Base-by-base conservation (phyloP, 1,140 invertebrate species). In the Drosophila teissieri region DNA sequence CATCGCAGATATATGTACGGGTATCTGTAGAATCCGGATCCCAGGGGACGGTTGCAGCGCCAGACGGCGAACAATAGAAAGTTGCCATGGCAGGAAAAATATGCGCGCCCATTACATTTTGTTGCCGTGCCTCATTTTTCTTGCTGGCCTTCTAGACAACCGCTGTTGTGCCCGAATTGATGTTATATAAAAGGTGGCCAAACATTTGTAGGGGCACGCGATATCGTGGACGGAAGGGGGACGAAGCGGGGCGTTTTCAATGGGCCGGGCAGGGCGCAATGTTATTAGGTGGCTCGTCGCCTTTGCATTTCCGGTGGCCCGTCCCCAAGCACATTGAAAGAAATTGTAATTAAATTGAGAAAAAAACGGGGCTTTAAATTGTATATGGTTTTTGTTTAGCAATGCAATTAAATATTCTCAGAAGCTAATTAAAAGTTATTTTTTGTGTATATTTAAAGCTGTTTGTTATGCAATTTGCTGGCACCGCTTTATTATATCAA, bases 261-360 rank as follows among this genome's bases (percentile, higher is more conserved):
- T 51, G 65, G 51, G 44, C 34, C 51, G 15, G 64, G 64, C 51
- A 57, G 15, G 44, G 52, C 51, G 27, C 64, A 86, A 81, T 86
- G 84, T 83, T 83, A 88, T 88, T 89, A 88, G 67, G 75, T 88
- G 76, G 75, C 62, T 82, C 55, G 79, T 82, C 79, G 73, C 84
- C 83, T 89, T 77, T 64, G 79, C 60, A 80, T 76, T 80, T 88
- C 83, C 84, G 80, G 19, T 62, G 36, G 45, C 58, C 57, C 73
- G 48, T 55, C 45, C 45, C 15, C n/a, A 31, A 24, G 40, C 12
- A 44, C 46, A 11, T 19, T 19, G 19, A 44, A 27, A 34, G 22
- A 51, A 60, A 58, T 58, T 39, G 6, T 39, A 39, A 42, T 42
- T 42, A 8, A 8, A 2, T 42, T n/a, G n/a, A 2, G 4, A 17